Evolutionary conservation across 2,888 invertebrate genomes (phyloP).

Genomic region (Archips crataeganus): DNA sequence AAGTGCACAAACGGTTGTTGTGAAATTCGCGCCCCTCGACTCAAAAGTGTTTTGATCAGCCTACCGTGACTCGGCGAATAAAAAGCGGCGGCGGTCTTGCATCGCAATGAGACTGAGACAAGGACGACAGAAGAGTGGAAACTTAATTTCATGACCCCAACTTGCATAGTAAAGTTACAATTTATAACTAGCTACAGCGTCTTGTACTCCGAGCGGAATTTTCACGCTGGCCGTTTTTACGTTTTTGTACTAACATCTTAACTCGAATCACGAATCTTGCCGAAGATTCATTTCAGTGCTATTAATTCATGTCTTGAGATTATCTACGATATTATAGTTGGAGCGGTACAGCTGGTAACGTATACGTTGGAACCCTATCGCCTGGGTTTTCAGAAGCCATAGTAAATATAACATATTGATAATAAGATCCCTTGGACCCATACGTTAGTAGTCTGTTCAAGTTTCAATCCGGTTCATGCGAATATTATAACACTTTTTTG

Average conservation of each 20-base stretch:
- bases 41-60: conserved; percentile 67
- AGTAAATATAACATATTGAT: background rate
- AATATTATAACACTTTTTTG: conserved; percentile 42
- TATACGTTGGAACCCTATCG: conserved; percentile 7
- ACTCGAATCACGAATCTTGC: background rate
- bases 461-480: conserved; percentile 37
- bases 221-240: conserved; percentile 2
- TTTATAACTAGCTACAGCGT: conserved; percentile 39
- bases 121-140: conserved; percentile 53
- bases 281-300: background rate
- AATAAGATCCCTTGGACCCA: conserved; percentile 5
- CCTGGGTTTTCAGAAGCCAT: conserved; percentile 29
- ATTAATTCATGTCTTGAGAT: background rate
- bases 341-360: background rate
- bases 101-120: conserved; percentile 62
- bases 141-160: conserved; percentile 55
- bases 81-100: conserved; percentile 57
- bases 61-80: conserved; percentile 61
- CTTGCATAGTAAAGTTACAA: conserved; percentile 44
- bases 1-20: conserved; percentile 48
- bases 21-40: conserved; percentile 51
- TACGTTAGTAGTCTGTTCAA: conserved; percentile 13
- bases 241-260: background rate
- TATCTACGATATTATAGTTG: background rate
- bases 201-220: conserved; percentile 12